A percentile compares a stretch with the other conserved stretches of the same genome.
phyloP scores from a whole-genome alignment of 2,888 invertebrate genomes.

The Pandemis heparana region DNA sequence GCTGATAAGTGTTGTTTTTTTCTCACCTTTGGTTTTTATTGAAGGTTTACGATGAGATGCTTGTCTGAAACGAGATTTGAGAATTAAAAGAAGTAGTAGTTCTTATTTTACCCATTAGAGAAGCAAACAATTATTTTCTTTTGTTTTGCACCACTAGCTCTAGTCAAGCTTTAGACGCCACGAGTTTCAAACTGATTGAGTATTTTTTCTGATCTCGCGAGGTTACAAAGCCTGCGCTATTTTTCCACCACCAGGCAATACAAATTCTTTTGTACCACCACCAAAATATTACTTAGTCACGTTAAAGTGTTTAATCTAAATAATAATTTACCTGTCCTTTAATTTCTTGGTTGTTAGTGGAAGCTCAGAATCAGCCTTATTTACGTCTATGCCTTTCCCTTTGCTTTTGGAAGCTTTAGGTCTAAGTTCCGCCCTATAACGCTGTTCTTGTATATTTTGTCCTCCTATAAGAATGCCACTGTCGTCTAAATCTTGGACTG shows the following conservation, averaged over 20 bases:
- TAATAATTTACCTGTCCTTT: background rate
- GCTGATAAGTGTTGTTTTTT: background rate
- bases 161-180: no score
- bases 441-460: background rate
- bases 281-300: no score
- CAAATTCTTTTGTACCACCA: no score
- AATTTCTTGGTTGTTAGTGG: background rate
- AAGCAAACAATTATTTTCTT: no score
- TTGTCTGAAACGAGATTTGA: background rate
- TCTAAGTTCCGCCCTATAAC: background rate
- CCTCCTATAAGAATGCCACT: conserved; percentile 4
- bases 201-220: no score
- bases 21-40: background rate
- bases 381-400: background rate
- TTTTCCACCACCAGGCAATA: no score
- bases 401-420: background rate
- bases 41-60: background rate
- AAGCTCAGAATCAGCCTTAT: background rate
- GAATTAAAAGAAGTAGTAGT: no score
- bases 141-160: no score
- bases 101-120: no score
- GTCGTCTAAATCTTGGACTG: background rate
- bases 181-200: no score
- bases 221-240: no score
- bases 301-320: background rate